Percentiles rank a stretch among this genome's conserved stretches.
Conservation (phyloP, 2,888 invertebrate species). For the Rhamnusium bicolor region DNA sequence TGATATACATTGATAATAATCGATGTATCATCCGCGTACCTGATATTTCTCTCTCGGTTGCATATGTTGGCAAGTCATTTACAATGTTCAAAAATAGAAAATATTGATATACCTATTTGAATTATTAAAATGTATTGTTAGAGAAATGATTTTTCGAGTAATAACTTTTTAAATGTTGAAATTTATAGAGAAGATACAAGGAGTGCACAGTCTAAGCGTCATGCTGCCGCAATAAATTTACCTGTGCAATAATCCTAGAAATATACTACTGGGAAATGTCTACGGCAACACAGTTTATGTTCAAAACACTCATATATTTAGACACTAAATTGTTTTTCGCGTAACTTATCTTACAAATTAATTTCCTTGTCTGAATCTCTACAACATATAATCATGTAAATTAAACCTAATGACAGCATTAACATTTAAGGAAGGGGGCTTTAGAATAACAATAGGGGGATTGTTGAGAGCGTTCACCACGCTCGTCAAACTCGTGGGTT, state of each 20-base stretch:
- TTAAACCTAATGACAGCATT: constrained; percentile 25
- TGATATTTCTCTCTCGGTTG: no score
- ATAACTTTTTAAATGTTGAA: background rate
- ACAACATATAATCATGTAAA: constrained; percentile 7
- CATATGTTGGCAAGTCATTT: no score
- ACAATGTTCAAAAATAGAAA: no score
- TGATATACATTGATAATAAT: no score
- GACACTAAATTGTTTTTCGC: constrained; percentile 29
- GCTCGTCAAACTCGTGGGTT: constrained; percentile 39
- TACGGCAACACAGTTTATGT: constrained; percentile 38
- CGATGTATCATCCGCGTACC: no score
- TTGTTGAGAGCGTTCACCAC: constrained; percentile 12
- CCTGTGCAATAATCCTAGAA: constrained; percentile 47
- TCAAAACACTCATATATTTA: constrained; percentile 35
- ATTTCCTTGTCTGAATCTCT: constrained; percentile 22
- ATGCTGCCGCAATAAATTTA: constrained; percentile 34
- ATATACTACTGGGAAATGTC: constrained; percentile 36
- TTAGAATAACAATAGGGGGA: constrained; percentile 6
- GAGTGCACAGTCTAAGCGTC: background rate
- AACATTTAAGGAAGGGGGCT: constrained; percentile 14
- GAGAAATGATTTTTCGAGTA: background rate
- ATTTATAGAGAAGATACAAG: background rate
- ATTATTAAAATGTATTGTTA: no score
- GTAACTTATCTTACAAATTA: constrained; percentile 34
- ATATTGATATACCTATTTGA: no score